Percentiles rank a stretch among this genome's conserved stretches.
Conservation (phyloP, 2,113 vertebrate species). For the Xiphias gladius region DNA sequence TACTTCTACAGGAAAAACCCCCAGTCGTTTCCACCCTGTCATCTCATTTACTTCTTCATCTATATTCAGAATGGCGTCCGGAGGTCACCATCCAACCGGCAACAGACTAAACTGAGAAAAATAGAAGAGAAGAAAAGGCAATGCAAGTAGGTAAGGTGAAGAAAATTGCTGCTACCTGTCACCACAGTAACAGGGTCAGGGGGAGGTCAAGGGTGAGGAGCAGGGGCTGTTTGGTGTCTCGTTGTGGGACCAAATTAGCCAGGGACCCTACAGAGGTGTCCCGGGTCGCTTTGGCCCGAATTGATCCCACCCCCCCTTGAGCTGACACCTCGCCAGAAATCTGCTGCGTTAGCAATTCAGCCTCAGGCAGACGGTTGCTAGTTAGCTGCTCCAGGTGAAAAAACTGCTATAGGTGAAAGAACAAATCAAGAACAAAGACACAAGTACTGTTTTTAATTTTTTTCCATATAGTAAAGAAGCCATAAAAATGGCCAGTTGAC, state of each 20-base stretch:
- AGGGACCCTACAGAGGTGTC: constrained; percentile 27
- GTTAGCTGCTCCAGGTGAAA: constrained; percentile 29
- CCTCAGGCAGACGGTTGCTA: constrained; percentile 43
- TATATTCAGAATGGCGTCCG: constrained; percentile 13
- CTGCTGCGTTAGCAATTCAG: constrained; percentile 54
- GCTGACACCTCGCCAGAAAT: constrained; percentile 45
- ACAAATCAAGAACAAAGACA: constrained; percentile 5
- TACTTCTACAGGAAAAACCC: not conserved
- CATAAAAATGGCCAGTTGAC: not conserved
- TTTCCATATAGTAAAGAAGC: not conserved
- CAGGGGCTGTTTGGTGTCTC: constrained; percentile 36
- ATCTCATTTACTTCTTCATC: constrained; percentile 15
- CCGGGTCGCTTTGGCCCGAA: constrained; percentile 42
- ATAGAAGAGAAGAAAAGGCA: constrained; percentile 30
- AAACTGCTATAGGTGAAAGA: constrained; percentile 12
- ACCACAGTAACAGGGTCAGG: constrained; percentile 53
- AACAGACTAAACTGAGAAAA: not conserved
- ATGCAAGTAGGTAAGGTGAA: constrained; percentile 25
- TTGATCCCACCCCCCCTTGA: constrained; percentile 58
- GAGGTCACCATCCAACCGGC: constrained; percentile 29
- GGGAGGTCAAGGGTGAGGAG: constrained; percentile 59
- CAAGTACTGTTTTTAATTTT: not conserved
- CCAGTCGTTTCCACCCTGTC: not conserved
- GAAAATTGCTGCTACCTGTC: constrained; percentile 54
- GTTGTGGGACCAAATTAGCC: constrained; percentile 52